phyloP scores from a whole-genome alignment of 2,888 invertebrate species.

The Tetragonisca angustula region DNA sequence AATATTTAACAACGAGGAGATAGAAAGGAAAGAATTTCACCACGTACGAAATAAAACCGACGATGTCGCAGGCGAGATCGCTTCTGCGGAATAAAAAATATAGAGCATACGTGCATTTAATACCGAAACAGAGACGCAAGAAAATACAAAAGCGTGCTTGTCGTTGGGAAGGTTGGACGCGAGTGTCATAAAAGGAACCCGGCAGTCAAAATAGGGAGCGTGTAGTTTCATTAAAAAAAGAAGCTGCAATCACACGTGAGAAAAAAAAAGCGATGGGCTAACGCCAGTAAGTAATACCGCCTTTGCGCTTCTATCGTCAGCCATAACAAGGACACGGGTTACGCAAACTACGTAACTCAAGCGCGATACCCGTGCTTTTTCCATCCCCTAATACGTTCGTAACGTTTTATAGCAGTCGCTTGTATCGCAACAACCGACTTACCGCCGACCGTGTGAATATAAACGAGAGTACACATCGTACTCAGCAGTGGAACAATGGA shows the following conservation, averaged over 20 bases:
- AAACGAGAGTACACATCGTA: constrained; percentile 10
- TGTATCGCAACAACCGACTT: constrained; percentile 28
- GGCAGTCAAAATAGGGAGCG: not conserved
- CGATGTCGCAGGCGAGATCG: too few species aligned
- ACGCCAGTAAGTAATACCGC: not conserved
- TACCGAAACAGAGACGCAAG: not conserved
- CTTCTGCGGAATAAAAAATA: too few species aligned
- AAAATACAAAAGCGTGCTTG: not conserved
- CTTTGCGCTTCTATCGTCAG: not conserved
- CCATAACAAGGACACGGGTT: constrained; percentile 14
- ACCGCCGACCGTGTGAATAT: constrained; percentile 6
- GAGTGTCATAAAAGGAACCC: not conserved
- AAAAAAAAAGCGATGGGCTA: not conserved
- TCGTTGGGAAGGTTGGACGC: not conserved
- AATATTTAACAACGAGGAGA: not conserved
- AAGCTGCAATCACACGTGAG: not conserved
- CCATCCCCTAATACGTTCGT: constrained; percentile 14
- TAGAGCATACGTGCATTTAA: too few species aligned
- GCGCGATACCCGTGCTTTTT: not conserved
- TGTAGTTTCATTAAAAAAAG: not conserved
- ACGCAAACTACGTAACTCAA: constrained; percentile 10
- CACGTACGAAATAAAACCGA: too few species aligned
- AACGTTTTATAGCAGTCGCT: constrained; percentile 22
- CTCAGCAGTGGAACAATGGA: constrained; percentile 15
- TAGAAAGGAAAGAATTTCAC: not conserved